A percentile compares a stretch with the other conserved stretches of the same genome.
These are phyloP conservation scores for Cyclopterus lumpus DNA, from an alignment of 2,797 vertebrate species.

Conservation along the genomic window DNA sequence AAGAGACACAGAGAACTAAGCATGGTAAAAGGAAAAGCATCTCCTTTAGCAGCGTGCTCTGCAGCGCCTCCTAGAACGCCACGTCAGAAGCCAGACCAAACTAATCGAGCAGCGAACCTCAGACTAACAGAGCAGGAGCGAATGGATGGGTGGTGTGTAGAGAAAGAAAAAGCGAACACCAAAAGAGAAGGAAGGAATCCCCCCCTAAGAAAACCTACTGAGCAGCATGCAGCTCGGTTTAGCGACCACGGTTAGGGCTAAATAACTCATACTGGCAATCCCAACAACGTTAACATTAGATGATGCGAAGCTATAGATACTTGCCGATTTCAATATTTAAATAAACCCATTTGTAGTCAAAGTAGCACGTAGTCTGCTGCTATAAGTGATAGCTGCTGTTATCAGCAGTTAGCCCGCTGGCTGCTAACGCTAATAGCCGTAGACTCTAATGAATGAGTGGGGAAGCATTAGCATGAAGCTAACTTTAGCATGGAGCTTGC, in stretches of 20 bases:
- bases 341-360: neutral
- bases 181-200: neutral
- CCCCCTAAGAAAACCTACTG: neutral
- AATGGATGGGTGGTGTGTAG: neutral
- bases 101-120: conserved; percentile 51
- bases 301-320: neutral
- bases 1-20: accelerated
- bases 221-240: neutral
- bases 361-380: neutral
- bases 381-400: neutral
- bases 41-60: conserved; percentile 55
- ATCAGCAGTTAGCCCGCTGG: neutral
- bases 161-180: neutral
- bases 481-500: neutral
- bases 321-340: neutral
- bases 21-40: neutral
- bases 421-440: conserved; percentile 31
- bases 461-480: conserved; percentile 51
- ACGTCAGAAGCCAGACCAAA: conserved; percentile 80
- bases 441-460: conserved; percentile 70
- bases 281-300: neutral
- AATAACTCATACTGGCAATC: neutral
- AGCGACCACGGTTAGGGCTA: neutral
- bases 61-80: conserved; percentile 72
- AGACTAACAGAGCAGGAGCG: neutral